Conservation (phyloP, 2,888 invertebrate species). For the Elgonia sp. region DNA sequence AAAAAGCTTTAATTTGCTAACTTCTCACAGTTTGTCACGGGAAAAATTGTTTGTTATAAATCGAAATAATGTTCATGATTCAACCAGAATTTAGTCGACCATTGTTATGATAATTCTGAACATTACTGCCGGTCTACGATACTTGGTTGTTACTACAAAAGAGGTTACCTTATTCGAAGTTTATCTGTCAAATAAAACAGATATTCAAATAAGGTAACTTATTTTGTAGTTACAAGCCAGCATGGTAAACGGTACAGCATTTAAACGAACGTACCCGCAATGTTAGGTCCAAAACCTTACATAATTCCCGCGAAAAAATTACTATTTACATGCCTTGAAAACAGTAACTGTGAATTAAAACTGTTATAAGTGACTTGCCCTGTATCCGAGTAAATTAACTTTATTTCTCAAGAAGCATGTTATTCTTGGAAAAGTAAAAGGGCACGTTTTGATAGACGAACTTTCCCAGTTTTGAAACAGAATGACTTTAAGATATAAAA, state of each 20-base stretch:
- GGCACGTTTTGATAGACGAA: no score
- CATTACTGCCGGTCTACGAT: conserved; percentile 36
- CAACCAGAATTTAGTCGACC: conserved; percentile 37
- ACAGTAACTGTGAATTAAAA: neutral
- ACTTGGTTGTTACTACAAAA: conserved; percentile 51
- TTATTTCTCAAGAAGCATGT: no score
- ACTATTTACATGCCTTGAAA: neutral
- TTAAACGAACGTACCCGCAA: conserved; percentile 36
- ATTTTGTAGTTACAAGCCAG: conserved; percentile 38
- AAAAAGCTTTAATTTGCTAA: conserved; percentile 1
- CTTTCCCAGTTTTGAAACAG: no score
- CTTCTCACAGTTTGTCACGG: neutral
- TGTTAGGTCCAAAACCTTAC: conserved; percentile 24
- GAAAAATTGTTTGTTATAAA: conserved; percentile 23
- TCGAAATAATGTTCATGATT: conserved; percentile 15
- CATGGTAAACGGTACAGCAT: conserved; percentile 34
- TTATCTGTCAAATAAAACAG: conserved; percentile 60
- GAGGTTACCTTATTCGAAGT: conserved; percentile 59
- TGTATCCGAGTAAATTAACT: no score
- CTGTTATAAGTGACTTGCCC: neutral
- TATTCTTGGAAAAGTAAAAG: no score
- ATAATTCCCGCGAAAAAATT: conserved; percentile 19
- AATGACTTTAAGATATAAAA: no score
- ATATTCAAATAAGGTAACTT: conserved; percentile 60
- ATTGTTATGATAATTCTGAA: conserved; percentile 59